Base-by-base conservation (phyloP, 2,888 invertebrate genomes). In the Drosophila setosimentum region DNA sequence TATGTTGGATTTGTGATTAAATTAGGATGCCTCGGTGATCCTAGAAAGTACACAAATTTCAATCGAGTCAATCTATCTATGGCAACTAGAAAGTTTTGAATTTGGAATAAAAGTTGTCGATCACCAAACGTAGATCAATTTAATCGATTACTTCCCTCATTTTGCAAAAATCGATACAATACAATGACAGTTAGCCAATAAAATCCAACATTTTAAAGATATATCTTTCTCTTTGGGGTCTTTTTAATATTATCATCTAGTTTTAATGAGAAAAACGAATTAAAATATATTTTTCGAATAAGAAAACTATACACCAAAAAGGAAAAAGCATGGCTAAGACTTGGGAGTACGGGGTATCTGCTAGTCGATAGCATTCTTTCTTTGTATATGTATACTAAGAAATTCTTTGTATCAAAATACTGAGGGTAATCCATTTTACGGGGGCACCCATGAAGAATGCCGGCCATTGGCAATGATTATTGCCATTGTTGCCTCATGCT, bases 391-490 rank as follows among this genome's bases (percentile, higher is more conserved):
- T 29, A n/a, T 57, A 57, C 40, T 16, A 6, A 16, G n/a, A 16
- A 30, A 27, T 27, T 54, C 54, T 16, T 42, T 21, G 13, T 3
- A 57, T 57, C 21, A 42, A 61, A 64, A 50, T 51, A 37, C 27
- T 37, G 13, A 55, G 55, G 51, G 13, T 30, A n/a, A 33, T 24
- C 11, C 45, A 45, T 24, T 45, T 45, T 45, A n/a, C n/a, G 45
- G 45, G 45, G 24, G 24, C 16, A 32, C 40, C 40, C n/a, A 21
- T 45, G 24, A 49, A 37, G 42, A 50, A 35, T 37, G 62, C 40
- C 42, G 50, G 40, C 49, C 60, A 49, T 55, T 73, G 73, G 60
- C 59, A 59, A 65, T 73, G 65, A 45, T 55, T 57, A n/a, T 49
- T 42, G 49, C 60, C 58, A 59, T 59, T 73, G 35, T 49, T 68